Evolutionary conservation across 1,140 invertebrate genomes (phyloP).

Genomic region (Caenorhabditis brenneri): DNA sequence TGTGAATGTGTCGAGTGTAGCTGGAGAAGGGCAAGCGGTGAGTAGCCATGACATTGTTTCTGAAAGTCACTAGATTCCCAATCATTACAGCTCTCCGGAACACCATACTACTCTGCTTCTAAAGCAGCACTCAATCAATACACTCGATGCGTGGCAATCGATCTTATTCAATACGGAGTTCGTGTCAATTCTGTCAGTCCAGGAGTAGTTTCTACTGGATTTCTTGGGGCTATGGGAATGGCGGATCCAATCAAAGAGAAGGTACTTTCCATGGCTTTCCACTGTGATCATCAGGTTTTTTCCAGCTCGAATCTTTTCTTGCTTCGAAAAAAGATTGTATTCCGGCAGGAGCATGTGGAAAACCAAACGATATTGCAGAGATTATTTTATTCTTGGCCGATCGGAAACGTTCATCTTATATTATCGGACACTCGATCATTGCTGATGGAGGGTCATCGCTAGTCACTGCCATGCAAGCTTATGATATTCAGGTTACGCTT

Average conservation of each 20-base stretch:
- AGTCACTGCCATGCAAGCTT: not conserved
- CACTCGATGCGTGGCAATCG: not conserved
- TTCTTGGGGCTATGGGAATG: not conserved
- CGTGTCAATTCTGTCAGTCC: constrained; percentile 11
- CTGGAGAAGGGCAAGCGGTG: not conserved
- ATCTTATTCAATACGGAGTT: not conserved
- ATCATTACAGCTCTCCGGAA: not conserved
- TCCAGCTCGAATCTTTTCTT: not conserved
- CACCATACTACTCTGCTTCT: not conserved
- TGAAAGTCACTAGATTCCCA: not conserved
- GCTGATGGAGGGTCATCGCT: not conserved
- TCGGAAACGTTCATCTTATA: not conserved
- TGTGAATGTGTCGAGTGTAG: not conserved
- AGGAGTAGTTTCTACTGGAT: not conserved
- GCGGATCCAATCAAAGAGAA: not conserved
- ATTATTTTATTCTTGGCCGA: constrained; percentile 25
- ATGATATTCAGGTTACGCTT: not conserved
- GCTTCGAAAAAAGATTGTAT: not conserved
- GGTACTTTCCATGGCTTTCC: not conserved
- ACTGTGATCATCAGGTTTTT: not conserved
- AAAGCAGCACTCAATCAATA: not conserved
- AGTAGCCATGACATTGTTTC: not conserved
- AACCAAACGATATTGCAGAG: constrained; percentile 16
- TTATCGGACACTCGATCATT: constrained; percentile 32
- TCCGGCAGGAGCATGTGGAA: not conserved